A percentile compares a stretch with the other conserved stretches of the same genome.
Conservation (phyloP, 2,113 vertebrate genomes). For the Protobothrops mucrosquamatus region DNA sequence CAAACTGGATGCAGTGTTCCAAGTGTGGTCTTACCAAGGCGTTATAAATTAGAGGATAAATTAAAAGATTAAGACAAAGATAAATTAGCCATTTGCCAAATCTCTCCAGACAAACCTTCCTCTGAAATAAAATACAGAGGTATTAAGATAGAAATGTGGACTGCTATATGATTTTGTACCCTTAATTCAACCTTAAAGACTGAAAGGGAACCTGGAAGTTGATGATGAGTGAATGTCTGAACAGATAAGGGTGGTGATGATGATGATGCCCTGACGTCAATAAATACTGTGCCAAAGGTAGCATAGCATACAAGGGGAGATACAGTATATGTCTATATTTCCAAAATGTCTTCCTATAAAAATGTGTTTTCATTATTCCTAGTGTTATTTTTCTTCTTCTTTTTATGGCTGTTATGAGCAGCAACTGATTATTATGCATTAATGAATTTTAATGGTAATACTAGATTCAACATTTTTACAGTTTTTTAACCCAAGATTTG, state of each 20-base stretch:
- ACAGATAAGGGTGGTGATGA: not conserved
- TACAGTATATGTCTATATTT: not conserved
- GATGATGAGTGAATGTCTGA: not conserved
- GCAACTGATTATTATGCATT: not conserved
- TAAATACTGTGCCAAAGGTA: not conserved
- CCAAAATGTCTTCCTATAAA: not conserved
- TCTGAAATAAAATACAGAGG: not conserved
- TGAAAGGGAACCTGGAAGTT: not conserved
- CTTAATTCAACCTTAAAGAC: not conserved
- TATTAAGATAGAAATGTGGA: not conserved
- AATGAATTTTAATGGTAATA: conserved; percentile 37
- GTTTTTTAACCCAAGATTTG: conserved; percentile 50
- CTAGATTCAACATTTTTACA: conserved; percentile 54
- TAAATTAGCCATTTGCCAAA: not conserved
- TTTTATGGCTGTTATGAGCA: not conserved
- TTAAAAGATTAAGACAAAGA: not conserved
- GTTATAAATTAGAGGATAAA: not conserved
- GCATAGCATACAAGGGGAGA: not conserved
- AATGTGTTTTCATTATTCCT: not conserved
- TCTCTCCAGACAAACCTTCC: not conserved
- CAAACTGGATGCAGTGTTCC: not conserved
- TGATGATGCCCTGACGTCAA: not conserved
- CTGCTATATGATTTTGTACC: not conserved
- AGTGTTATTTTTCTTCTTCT: not conserved
- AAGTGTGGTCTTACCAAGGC: not conserved